These are phyloP conservation scores for Distichodus sexfasciatus DNA, from an alignment of 2,797 vertebrate genomes.

Conservation along the genomic window DNA sequence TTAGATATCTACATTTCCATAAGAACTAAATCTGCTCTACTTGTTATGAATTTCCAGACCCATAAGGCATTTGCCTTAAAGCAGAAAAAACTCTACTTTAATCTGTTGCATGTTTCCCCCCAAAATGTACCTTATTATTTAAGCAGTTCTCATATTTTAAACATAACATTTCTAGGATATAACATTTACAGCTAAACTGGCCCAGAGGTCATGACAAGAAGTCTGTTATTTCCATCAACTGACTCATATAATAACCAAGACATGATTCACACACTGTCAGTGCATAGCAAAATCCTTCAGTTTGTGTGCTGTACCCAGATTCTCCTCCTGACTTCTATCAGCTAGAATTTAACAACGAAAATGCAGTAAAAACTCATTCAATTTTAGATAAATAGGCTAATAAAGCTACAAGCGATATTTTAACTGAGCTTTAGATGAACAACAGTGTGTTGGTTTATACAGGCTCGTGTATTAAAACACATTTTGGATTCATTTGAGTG, in stretches of 20 bases:
- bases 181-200: background rate
- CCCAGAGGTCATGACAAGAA: background rate
- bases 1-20: slow-evolving; percentile 4
- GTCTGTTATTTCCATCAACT: background rate
- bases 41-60: background rate
- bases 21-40: background rate
- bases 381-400: too few species aligned
- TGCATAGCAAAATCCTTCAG: background rate
- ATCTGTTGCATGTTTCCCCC: background rate
- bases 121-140: background rate
- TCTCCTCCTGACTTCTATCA: background rate
- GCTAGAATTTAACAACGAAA: too few species aligned
- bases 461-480: too few species aligned
- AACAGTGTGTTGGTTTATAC: too few species aligned
- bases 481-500: too few species aligned
- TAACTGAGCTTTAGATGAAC: too few species aligned
- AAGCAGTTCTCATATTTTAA: slow-evolving; percentile 9
- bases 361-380: too few species aligned
- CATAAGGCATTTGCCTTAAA: background rate
- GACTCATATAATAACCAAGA: background rate
- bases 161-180: background rate
- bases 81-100: background rate
- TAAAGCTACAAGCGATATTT: too few species aligned
- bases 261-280: background rate
- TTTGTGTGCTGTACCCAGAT: background rate